Conservation (phyloP, 2,113 vertebrate species). For the Lycocorax pyrrhopterus region DNA sequence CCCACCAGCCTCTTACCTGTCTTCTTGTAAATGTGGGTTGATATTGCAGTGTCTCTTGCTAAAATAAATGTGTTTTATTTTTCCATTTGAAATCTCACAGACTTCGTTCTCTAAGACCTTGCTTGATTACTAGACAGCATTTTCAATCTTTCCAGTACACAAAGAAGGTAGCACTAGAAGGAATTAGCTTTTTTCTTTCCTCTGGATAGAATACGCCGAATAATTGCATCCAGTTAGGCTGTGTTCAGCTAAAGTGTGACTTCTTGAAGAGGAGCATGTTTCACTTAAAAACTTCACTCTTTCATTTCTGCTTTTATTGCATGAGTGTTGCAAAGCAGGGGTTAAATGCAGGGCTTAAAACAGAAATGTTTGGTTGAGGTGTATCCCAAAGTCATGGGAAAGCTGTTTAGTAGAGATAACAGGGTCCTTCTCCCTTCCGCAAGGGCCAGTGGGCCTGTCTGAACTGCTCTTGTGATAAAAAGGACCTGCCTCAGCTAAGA, state of each 20-base stretch:
- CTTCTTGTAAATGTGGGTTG: neutral
- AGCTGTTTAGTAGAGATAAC: constrained; percentile 60
- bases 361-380: neutral
- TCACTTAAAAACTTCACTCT: neutral
- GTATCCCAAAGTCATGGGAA: neutral
- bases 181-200: neutral
- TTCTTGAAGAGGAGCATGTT: neutral
- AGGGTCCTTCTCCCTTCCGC: neutral
- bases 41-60: neutral
- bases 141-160: neutral
- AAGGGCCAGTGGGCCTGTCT: neutral
- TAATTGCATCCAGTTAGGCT: neutral
- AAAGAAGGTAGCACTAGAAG: neutral
- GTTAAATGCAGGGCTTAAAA: neutral
- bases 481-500: neutral
- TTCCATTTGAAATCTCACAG: neutral
- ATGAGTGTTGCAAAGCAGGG: neutral
- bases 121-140: neutral
- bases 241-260: neutral
- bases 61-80: neutral
- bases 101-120: neutral
- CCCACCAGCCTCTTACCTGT: neutral
- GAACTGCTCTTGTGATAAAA: neutral
- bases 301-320: neutral
- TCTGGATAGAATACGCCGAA: neutral